These are phyloP conservation scores for Myxocyprinus asiaticus DNA, from an alignment of 2,113 vertebrate genomes.

Conservation along the genomic window DNA sequence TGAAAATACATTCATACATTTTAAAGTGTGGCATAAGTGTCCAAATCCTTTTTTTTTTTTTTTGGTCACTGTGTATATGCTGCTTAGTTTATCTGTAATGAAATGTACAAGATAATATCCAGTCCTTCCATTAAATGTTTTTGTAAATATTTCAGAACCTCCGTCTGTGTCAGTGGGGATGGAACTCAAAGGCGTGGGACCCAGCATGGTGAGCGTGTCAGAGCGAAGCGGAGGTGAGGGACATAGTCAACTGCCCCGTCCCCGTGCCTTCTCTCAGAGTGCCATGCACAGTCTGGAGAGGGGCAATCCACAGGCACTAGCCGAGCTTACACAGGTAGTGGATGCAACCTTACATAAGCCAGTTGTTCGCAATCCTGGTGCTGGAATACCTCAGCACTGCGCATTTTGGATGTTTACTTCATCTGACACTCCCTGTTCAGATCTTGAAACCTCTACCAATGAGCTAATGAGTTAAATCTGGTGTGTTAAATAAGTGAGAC, in stretches of 20 bases:
- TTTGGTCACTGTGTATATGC: no score
- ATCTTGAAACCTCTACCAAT: no score
- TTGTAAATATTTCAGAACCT: slow-evolving; percentile 59
- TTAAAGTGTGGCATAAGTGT: no score
- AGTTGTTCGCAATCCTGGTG: no score
- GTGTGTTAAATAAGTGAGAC: no score
- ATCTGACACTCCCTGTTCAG: no score
- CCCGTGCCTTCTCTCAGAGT: slow-evolving; percentile 88
- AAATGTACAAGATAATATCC: not conserved
- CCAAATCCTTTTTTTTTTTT: no score
- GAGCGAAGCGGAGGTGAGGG: slow-evolving; percentile 70
- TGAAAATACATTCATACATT: no score
- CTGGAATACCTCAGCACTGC: no score
- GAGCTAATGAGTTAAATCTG: no score
- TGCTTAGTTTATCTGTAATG: not conserved
- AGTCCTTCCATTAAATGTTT: not conserved
- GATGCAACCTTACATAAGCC: not conserved
- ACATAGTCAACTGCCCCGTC: slow-evolving; percentile 64
- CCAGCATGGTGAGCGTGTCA: slow-evolving; percentile 58
- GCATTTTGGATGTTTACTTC: no score
- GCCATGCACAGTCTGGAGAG: slow-evolving; percentile 84
- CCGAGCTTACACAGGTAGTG: slow-evolving; percentile 85
- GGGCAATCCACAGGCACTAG: slow-evolving; percentile 83
- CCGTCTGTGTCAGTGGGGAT: slow-evolving; percentile 66
- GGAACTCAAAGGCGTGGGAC: slow-evolving; percentile 64